Conservation (phyloP, 1,140 invertebrate genomes). For the Drosophila serrata region DNA sequence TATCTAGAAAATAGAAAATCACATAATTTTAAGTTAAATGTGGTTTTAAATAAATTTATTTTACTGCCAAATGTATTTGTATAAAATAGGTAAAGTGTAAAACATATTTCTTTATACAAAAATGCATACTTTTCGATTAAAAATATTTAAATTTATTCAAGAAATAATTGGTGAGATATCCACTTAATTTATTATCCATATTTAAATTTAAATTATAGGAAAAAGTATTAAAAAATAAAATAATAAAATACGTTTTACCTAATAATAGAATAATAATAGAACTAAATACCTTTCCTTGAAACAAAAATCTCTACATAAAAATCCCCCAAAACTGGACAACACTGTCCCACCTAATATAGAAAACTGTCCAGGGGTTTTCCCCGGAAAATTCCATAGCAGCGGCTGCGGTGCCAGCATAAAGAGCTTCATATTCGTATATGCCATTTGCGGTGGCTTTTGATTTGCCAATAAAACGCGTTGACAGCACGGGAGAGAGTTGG, state of each 20-base stretch:
- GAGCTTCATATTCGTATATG: constrained; percentile 11
- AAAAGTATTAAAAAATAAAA: no score
- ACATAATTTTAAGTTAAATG: background rate
- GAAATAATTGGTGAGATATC: no score
- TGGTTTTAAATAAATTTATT: background rate
- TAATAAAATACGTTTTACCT: no score
- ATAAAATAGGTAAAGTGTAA: background rate
- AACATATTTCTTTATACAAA: no score
- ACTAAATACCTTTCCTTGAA: no score
- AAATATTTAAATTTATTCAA: no score
- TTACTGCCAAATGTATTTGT: no score
- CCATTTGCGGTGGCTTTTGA: constrained; percentile 59
- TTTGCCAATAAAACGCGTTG: constrained; percentile 60
- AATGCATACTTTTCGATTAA: no score
- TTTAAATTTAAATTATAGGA: no score
- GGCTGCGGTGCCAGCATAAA: background rate
- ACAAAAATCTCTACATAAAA: background rate
- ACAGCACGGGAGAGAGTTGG: constrained; percentile 20
- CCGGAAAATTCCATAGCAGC: background rate
- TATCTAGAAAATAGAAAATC: background rate
- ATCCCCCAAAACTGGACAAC: background rate
- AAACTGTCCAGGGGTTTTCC: background rate
- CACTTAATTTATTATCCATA: no score
- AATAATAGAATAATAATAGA: no score
- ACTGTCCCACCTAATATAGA: background rate